phyloP scores from a whole-genome alignment of 2,888 invertebrate genomes.

The Orthosia gothica region DNA sequence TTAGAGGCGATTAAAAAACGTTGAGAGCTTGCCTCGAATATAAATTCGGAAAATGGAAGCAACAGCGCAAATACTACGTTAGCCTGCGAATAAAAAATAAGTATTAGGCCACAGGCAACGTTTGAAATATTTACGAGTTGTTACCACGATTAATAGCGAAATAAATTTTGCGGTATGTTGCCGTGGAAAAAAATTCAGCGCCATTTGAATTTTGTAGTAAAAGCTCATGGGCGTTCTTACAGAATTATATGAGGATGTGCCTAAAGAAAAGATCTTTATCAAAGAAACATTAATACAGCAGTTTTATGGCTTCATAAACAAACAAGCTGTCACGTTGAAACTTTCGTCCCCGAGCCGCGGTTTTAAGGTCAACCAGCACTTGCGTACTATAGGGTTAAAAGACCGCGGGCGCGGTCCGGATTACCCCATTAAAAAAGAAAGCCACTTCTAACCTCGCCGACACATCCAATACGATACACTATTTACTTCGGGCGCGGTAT shows the following conservation, averaged over 20 bases:
- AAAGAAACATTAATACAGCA: constrained; percentile 63
- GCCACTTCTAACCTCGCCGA: constrained; percentile 77
- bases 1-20: constrained; percentile 87
- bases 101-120: constrained; percentile 29
- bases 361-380: constrained; percentile 88
- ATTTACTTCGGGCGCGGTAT: constrained; percentile 75
- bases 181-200: constrained; percentile 64
- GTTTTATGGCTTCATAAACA: constrained; percentile 80
- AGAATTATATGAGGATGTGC: constrained; percentile 53
- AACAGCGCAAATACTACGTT: constrained; percentile 64
- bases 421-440: constrained; percentile 80
- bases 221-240: constrained; percentile 61
- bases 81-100: constrained; percentile 36
- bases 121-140: constrained; percentile 52
- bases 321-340: constrained; percentile 75
- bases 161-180: constrained; percentile 68
- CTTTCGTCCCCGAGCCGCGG: constrained; percentile 71
- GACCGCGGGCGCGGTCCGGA: constrained; percentile 86
- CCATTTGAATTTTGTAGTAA: constrained; percentile 69
- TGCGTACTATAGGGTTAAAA: constrained; percentile 82
- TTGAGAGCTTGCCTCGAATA: constrained; percentile 79
- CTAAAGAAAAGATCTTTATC: constrained; percentile 64
- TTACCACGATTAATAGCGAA: constrained; percentile 62
- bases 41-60: constrained; percentile 77
- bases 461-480: constrained; percentile 70